Conservation (phyloP, 2,888 invertebrate genomes). For the Neoascia interrupta region DNA sequence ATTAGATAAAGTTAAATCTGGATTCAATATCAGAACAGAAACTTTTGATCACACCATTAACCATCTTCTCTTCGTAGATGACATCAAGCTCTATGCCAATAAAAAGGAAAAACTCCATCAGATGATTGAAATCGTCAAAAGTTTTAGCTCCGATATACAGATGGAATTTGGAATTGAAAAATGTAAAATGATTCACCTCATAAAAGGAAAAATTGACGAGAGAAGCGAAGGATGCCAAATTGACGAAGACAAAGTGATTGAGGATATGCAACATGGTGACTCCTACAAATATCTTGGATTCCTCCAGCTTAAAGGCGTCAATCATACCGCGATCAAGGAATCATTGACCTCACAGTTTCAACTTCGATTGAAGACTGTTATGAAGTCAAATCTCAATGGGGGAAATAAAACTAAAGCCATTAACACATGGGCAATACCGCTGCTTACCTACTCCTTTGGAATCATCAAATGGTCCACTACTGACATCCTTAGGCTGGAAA, state of each 20-base stretch:
- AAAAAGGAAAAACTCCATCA: background rate
- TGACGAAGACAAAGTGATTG: too few species aligned
- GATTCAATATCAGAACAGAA: too few species aligned
- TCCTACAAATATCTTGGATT: too few species aligned
- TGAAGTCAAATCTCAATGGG: background rate
- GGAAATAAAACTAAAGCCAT: background rate
- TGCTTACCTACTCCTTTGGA: conserved; percentile 9
- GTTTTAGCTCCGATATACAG: too few species aligned
- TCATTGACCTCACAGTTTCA: background rate
- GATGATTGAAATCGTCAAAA: background rate
- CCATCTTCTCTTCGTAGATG: too few species aligned
- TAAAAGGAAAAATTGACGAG: background rate
- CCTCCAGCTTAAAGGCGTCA: background rate
- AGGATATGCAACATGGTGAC: too few species aligned
- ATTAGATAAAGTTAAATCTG: background rate
- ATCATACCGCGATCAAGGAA: background rate
- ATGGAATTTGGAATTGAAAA: background rate
- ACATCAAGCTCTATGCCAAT: too few species aligned
- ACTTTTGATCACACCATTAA: too few species aligned
- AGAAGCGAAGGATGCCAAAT: too few species aligned
- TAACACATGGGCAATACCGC: too few species aligned
- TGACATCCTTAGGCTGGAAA: conserved; percentile 74
- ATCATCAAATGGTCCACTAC: conserved; percentile 12
- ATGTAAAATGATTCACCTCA: background rate
- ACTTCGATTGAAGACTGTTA: background rate